Conservation (phyloP, 2,888 invertebrate genomes). For the Tetragonula carbonaria region DNA sequence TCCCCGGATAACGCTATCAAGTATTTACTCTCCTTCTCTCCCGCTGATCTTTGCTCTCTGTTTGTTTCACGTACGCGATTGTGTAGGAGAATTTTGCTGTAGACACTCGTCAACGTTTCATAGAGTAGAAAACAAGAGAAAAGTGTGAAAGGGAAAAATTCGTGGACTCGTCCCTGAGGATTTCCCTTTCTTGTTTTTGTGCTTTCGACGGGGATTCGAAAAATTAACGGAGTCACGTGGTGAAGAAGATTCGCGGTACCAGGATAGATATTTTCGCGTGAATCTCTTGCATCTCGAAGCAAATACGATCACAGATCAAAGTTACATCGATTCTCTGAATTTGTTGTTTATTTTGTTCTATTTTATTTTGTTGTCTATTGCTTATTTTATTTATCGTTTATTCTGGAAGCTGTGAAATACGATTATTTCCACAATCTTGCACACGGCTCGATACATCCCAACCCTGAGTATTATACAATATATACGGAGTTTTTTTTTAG, state of each 20-base stretch:
- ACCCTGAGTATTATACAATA: no score
- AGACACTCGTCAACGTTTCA: slow-evolving; percentile 22
- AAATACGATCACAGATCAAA: no score
- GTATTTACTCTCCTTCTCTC: background rate
- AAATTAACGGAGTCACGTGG: background rate
- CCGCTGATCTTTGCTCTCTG: background rate
- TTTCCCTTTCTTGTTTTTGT: background rate
- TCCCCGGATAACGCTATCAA: slow-evolving; percentile 2
- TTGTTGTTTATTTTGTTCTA: no score
- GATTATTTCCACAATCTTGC: no score
- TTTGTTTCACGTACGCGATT: background rate
- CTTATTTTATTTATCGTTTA: no score
- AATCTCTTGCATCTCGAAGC: no score
- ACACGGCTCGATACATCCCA: no score
- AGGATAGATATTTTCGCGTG: background rate
- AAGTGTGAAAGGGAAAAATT: background rate
- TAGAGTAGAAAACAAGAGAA: background rate
- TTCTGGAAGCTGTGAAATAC: no score
- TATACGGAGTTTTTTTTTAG: no score
- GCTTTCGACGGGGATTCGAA: background rate
- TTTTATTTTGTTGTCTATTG: no score
- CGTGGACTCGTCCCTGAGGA: background rate
- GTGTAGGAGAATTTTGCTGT: background rate
- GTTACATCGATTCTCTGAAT: background rate
- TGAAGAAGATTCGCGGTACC: background rate